These are phyloP conservation scores for Oryzias javanicus DNA, from an alignment of 2,113 vertebrate species.

Conservation along the genomic window DNA sequence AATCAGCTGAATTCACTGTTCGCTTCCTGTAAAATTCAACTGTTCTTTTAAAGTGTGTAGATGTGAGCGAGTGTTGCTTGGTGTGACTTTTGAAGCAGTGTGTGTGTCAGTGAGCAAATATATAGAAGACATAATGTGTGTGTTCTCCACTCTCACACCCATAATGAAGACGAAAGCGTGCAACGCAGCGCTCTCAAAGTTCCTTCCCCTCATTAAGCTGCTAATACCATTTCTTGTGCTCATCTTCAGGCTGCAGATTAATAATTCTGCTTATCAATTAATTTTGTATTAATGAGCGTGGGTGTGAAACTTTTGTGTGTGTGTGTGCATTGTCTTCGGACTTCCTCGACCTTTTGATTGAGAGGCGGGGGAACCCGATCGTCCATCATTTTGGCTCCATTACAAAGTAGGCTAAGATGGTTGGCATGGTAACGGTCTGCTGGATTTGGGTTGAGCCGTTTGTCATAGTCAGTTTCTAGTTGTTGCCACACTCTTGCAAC, in stretches of 20 bases:
- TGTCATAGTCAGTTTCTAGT: constrained; percentile 65
- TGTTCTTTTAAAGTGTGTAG: constrained; percentile 21
- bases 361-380: constrained; percentile 55
- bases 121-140: constrained; percentile 18
- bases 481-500: constrained; percentile 74
- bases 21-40: constrained; percentile 60
- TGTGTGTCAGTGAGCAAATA: constrained; percentile 32
- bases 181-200: constrained; percentile 25
- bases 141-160: constrained; percentile 8
- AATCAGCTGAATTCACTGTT: constrained; percentile 11
- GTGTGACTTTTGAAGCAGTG: neutral
- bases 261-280: constrained; percentile 59
- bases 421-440: constrained; percentile 74
- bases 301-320: constrained; percentile 46
- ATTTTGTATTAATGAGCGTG: constrained; percentile 40
- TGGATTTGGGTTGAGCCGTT: constrained; percentile 64
- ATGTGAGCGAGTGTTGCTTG: neutral
- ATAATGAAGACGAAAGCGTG: constrained; percentile 57
- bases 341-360: constrained; percentile 30
- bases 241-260: constrained; percentile 65
- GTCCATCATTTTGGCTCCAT: constrained; percentile 64
- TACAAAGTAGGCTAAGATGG: constrained; percentile 71
- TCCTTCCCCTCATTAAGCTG: constrained; percentile 57
- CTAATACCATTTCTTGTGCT: constrained; percentile 61
- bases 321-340: constrained; percentile 29